Base-by-base conservation (phyloP, 2,797 vertebrate species). In the Alauda arvensis region DNA sequence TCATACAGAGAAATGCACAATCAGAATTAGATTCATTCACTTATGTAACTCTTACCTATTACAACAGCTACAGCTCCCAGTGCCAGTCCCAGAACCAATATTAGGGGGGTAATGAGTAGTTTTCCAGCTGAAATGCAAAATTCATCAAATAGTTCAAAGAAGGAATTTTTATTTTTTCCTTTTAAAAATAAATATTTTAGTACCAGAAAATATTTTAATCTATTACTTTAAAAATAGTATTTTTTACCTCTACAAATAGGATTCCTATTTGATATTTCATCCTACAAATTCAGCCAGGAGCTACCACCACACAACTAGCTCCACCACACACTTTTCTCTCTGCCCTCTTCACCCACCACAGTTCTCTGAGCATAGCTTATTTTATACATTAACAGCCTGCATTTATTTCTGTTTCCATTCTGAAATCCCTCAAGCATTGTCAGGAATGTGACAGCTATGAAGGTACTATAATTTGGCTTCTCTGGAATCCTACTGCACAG, bases 11-110 rank as follows among this genome's bases (percentile, higher is more conserved):
- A 57, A 63, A 83, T 51, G 24, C 12, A 85, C 78, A 59, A 83
- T 60, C 33, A 84, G 31, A n/a, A 77, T 77, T 45, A 77, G 28
- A 59, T n/a, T 63, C 4, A 62, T 62, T 74, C 34, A 62, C 12
- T 21, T 31, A 79, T 2, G 4, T 56, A 88, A 59, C 42, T 87
- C 97, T 99, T 98, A 99, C 99, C 99, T 96, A 99, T 97, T 93
- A 99, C 98, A 95, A 99, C 96, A 68, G 98, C 98, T 92, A 99
- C 95, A 37, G 98, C 98, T 97, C 99, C 99, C 75, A 99, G 94
- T 92, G 98, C 98, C 96, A 99, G 96, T 91, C 98, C 98, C 95
- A 99, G 96, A 91, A 99, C 96, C 92, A 99, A 91, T 96, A 99
- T 98, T 94, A 99, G 89, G 42, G 99, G 99, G 80, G 98, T 98